A percentile compares a stretch with the other conserved stretches of the same genome.
Conservation (phyloP, 1,140 invertebrate species). For the Thaumetopoea pityocampa region DNA sequence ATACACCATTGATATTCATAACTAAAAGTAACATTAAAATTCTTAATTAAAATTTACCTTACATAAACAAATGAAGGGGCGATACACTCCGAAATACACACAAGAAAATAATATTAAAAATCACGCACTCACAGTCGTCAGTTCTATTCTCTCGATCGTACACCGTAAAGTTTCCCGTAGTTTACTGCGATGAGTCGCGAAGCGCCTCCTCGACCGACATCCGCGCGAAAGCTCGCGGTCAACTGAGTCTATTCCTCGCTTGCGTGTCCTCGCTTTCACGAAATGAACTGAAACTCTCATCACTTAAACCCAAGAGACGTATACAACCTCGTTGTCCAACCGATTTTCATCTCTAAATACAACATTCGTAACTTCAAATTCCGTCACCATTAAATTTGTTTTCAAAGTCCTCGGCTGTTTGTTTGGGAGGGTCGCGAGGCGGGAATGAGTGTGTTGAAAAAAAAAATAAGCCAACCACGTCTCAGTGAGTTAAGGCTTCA, state of each 20-base stretch:
- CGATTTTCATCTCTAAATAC: slow-evolving; percentile 17
- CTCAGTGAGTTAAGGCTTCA: slow-evolving; percentile 68
- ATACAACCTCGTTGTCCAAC: slow-evolving; percentile 17
- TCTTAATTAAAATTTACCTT: slow-evolving; percentile 9
- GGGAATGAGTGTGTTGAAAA: slow-evolving; percentile 71
- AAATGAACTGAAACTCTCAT: slow-evolving; percentile 61
- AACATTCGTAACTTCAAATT: slow-evolving; percentile 16
- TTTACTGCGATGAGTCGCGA: slow-evolving; percentile 10
- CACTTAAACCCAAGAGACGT: slow-evolving; percentile 27
- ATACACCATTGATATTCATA: no score
- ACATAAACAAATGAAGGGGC: slow-evolving; percentile 6
- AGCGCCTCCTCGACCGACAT: slow-evolving; percentile 24
- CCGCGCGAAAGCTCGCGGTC: slow-evolving; percentile 63
- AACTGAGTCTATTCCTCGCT: slow-evolving; percentile 54
- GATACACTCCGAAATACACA: slow-evolving; percentile 3
- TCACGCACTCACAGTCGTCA: slow-evolving; percentile 3
- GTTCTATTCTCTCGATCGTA: slow-evolving; percentile 4
- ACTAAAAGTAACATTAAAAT: neutral
- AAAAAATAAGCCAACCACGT: slow-evolving; percentile 74
- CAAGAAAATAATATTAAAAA: slow-evolving; percentile 13
- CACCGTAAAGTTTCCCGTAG: slow-evolving; percentile 57
- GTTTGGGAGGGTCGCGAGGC: slow-evolving; percentile 72
- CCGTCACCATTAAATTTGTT: slow-evolving; percentile 40
- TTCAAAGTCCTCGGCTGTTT: slow-evolving; percentile 69
- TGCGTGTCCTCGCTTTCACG: slow-evolving; percentile 62